These are phyloP conservation scores for Drosophila anceps DNA, from an alignment of 2,888 invertebrate genomes.

Conservation along the genomic window DNA sequence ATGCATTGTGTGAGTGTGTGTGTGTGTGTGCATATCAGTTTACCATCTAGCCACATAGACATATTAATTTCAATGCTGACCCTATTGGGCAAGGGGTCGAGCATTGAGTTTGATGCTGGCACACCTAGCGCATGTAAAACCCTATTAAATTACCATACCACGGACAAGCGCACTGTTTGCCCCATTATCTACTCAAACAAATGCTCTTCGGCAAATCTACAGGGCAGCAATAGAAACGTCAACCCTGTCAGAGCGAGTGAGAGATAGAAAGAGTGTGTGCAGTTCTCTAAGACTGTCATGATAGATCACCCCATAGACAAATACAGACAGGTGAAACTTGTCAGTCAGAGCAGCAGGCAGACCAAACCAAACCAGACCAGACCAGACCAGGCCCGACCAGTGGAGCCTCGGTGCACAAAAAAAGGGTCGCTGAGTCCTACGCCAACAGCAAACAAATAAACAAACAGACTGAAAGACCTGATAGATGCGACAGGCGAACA, in stretches of 20 bases:
- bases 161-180: conserved; percentile 39
- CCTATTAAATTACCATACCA: conserved; percentile 72
- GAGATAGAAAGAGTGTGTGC: not conserved
- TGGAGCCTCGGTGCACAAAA: conserved; percentile 39
- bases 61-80: conserved; percentile 63
- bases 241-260: conserved; percentile 44
- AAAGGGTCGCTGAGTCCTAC: conserved; percentile 71
- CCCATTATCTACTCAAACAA: conserved; percentile 81
- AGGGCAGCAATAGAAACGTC: conserved; percentile 80
- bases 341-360: conserved; percentile 62
- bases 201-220: conserved; percentile 68
- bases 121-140: conserved; percentile 53
- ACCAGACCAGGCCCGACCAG: conserved; percentile 8
- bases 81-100: conserved; percentile 59
- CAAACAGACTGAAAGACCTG: conserved; percentile 41
- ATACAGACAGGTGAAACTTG: conserved; percentile 81
- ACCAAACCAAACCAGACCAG: conserved; percentile 3
- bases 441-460: conserved; percentile 66
- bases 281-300: conserved; percentile 54
- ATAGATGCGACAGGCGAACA: conserved; percentile 37
- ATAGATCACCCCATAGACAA: conserved; percentile 81
- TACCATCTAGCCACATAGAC: conserved; percentile 45
- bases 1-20: conserved; percentile 2
- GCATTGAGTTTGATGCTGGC: conserved; percentile 39
- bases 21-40: conserved; percentile 49